A percentile compares a stretch with the other conserved stretches of the same genome.
These are phyloP conservation scores for Leucopsar rothschildi DNA, from an alignment of 2,113 vertebrate species.

Conservation along the genomic window DNA sequence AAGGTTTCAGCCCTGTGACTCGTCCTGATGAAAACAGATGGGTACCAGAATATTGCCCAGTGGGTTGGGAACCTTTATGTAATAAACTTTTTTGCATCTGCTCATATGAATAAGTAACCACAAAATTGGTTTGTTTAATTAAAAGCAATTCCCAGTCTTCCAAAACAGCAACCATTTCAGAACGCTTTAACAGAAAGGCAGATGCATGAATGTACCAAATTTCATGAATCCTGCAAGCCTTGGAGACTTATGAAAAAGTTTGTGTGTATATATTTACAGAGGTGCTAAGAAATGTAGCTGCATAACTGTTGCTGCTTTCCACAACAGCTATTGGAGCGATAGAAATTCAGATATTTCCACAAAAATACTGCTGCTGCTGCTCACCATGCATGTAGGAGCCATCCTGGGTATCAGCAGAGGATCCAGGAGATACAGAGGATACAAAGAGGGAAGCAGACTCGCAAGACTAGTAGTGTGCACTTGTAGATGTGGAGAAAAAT, in stretches of 20 bases:
- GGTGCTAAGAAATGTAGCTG: not conserved
- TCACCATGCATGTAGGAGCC: not conserved
- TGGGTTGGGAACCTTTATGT: not conserved
- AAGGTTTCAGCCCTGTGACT: not conserved
- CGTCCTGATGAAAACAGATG: not conserved
- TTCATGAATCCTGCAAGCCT: not conserved
- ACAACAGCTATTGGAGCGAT: not conserved
- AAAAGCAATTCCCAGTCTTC: not conserved
- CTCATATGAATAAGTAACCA: not conserved
- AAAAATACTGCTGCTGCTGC: not conserved
- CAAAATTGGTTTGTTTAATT: slow-evolving; percentile 4
- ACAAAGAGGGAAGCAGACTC: not conserved
- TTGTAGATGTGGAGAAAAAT: not conserved
- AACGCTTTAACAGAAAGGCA: not conserved
- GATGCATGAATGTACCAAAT: not conserved
- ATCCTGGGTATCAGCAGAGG: not conserved
- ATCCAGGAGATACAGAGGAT: not conserved
- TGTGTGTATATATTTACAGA: not conserved
- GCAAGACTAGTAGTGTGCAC: not conserved
- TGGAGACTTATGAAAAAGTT: not conserved
- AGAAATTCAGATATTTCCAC: not conserved
- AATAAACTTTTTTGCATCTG: not conserved
- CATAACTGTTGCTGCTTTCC: not conserved
- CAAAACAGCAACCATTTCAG: not conserved
- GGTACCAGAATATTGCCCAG: not conserved